Evolutionary conservation across 1,140 invertebrate species (phyloP), one percentile per base, ranked within the genome.

Genomic region (Adoxophyes honmai): DNA sequence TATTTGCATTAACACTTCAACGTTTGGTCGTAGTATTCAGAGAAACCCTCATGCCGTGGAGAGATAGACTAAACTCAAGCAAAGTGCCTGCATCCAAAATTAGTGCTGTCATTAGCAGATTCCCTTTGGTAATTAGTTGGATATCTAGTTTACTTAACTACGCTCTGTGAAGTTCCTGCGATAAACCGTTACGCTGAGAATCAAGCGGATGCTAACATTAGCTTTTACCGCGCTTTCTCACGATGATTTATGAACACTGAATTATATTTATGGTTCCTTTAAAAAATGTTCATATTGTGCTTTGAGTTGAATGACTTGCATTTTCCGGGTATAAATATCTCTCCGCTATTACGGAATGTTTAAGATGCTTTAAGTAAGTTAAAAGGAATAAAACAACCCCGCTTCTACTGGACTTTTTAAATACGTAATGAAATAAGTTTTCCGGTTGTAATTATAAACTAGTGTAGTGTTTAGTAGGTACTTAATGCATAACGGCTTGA

Each of bases 41-140:
- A 2, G 21, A 28, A 28, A 28, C 21, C 21, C 6, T 28, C 21
- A 6, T 6, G 2, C 21, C 21, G 21, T 28, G 6, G 21, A 28
- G 21, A 28, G 21, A 28, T 28, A 2, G 21, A 28, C 21, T 3
- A 18, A 48, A 28, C 18, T 11, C 28, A 6, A 33, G 16, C 42
- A 48, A 48, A 48, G 42, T 48, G 42, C 42, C 21, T 48, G 42
- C 42, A 48, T 13, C 42, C 42, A 48, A 16, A 48, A 48, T 48
- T 48, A 48, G 18, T 5, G 21, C 42, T 48, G 42, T 48, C 21
- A 48, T 48, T 48, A 48, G 42, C 42, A 33, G 42, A 13, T 48
- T n/a, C 42, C 42, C 21, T 28, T 28, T 48, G 42, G 16, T 48
- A 48, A 48, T 33, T 48, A 48, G 21, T n/a, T 10, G n/a, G 21